Evolutionary conservation across 2,888 invertebrate species (phyloP).

Genomic region (Drosophila paranaensis): DNA sequence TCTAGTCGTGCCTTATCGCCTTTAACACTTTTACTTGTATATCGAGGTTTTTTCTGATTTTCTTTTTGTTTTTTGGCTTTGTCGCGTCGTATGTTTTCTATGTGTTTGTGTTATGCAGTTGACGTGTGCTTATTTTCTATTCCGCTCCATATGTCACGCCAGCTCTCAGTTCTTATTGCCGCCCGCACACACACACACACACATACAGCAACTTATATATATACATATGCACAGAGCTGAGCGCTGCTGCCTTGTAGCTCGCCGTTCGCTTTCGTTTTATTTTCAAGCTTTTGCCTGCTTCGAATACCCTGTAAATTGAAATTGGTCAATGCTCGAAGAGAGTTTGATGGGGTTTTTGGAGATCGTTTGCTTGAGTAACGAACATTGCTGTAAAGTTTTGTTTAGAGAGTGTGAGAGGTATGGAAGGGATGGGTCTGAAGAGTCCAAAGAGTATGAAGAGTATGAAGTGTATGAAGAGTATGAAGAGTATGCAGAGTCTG

Average conservation of each 20-base stretch:
- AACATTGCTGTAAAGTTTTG: not conserved
- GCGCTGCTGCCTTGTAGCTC: slow-evolving; percentile 52
- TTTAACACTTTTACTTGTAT: slow-evolving; percentile 3
- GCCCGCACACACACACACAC: slow-evolving; percentile 20
- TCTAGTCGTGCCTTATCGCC: not conserved
- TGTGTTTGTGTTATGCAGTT: slow-evolving; percentile 77
- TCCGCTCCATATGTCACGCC: slow-evolving; percentile 77
- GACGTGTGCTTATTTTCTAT: slow-evolving; percentile 80
- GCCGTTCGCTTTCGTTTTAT: slow-evolving; percentile 13
- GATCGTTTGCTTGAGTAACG: too few species aligned
- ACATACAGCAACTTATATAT: not conserved
- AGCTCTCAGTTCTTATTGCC: slow-evolving; percentile 44
- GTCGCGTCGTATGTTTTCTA: slow-evolving; percentile 63
- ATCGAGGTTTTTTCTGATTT: not conserved
- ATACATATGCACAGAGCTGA: slow-evolving; percentile 9
- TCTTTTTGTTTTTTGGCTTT: slow-evolving; percentile 51
- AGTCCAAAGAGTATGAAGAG: too few species aligned
- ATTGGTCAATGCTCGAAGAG: not conserved
- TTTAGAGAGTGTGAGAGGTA: too few species aligned
- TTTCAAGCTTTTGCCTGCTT: slow-evolving; percentile 26
- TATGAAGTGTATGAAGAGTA: too few species aligned
- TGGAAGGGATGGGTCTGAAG: too few species aligned
- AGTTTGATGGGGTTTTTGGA: too few species aligned
- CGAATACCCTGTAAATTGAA: slow-evolving; percentile 1
- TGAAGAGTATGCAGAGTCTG: too few species aligned